phyloP scores from a whole-genome alignment of 2,888 invertebrate species.

The Synanthedon myopaeformis region DNA sequence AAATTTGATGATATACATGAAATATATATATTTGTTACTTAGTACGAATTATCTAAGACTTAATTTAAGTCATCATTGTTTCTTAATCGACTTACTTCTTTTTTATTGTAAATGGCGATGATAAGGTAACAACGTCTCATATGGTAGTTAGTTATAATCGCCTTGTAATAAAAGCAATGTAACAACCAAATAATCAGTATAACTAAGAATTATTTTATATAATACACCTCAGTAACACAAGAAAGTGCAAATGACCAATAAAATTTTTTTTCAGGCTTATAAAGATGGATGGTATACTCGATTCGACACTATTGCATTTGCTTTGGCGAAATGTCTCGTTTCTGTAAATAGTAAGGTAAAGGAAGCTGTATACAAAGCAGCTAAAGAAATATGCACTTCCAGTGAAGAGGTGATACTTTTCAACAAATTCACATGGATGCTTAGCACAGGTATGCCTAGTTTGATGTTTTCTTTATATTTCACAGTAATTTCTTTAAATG shows the following conservation, averaged over 20 bases:
- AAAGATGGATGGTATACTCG: constrained; percentile 62
- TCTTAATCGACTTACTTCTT: no score
- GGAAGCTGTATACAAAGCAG: constrained; percentile 62
- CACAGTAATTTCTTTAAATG: background rate
- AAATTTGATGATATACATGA: no score
- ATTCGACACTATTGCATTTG: constrained; percentile 73
- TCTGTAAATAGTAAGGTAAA: constrained; percentile 47
- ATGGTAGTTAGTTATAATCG: no score
- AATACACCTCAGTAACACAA: background rate
- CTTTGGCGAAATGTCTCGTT: constrained; percentile 71
- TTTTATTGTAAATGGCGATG: no score
- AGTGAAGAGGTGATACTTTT: constrained; percentile 76
- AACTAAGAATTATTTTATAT: no score
- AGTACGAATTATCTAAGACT: no score
- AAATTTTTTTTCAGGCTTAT: constrained; percentile 43
- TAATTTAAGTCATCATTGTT: no score
- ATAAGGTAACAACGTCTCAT: no score
- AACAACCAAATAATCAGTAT: no score
- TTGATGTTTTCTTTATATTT: background rate
- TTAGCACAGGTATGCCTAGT: constrained; percentile 47
- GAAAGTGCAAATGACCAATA: background rate
- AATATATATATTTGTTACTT: no score
- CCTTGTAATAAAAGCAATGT: no score
- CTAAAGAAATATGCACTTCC: constrained; percentile 68
- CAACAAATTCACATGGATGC: constrained; percentile 65